Percentiles rank a stretch among this genome's conserved stretches.
phyloP scores from a whole-genome alignment of 1,140 invertebrate species.

The Megalonaias nervosa region DNA sequence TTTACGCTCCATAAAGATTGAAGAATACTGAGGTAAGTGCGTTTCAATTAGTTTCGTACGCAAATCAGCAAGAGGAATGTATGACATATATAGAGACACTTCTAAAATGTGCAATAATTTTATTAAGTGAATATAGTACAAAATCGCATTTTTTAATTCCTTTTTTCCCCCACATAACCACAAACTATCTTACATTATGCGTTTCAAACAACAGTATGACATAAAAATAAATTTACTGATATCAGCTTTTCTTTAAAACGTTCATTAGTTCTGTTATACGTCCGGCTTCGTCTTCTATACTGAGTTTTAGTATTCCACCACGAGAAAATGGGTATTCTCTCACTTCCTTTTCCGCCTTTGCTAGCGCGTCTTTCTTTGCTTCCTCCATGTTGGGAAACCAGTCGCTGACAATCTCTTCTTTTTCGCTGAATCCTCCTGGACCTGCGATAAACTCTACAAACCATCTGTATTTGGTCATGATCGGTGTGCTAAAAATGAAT shows the following conservation, averaged over 20 bases:
- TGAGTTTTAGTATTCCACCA: slow-evolving; percentile 23
- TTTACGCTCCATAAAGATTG: no score
- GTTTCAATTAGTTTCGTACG: no score
- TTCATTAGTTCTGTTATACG: slow-evolving; percentile 1
- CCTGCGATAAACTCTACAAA: slow-evolving; percentile 26
- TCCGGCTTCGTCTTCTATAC: slow-evolving; percentile 21
- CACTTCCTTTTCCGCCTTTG: slow-evolving; percentile 11
- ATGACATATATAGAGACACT: no score
- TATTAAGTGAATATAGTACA: no score
- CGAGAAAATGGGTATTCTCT: slow-evolving; percentile 22
- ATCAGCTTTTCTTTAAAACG: slow-evolving; percentile 3
- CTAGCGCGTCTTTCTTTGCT: slow-evolving; percentile 19
- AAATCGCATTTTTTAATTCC: no score
- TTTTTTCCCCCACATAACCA: no score
- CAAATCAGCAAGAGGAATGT: no score
- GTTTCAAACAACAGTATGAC: no score
- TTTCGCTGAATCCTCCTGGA: slow-evolving; percentile 25
- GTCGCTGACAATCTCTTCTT: slow-evolving; percentile 21
- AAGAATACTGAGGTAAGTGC: no score
- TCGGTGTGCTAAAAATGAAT: no score
- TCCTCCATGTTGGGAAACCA: slow-evolving; percentile 18
- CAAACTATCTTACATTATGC: no score
- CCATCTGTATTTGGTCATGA: slow-evolving; percentile 5
- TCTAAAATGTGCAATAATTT: no score
- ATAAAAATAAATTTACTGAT: neutral